Percentiles rank a stretch among this genome's conserved stretches.
These are phyloP conservation scores for Engystomops pustulosus DNA, from an alignment of 2,113 vertebrate species.

Conservation along the genomic window DNA sequence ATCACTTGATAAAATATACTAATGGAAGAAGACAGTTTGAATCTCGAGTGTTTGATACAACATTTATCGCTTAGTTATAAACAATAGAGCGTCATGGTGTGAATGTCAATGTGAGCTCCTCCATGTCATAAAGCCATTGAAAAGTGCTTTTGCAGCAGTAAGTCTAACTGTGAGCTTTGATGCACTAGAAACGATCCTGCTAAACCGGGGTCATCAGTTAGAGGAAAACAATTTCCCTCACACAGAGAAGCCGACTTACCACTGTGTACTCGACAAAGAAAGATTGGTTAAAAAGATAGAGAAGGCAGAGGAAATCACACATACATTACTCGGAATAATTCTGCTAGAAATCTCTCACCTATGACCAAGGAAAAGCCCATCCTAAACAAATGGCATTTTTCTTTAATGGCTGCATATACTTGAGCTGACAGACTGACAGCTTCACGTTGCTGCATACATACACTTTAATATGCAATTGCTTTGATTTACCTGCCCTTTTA, in stretches of 20 bases:
- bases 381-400: slow-evolving; percentile 63
- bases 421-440: slow-evolving; percentile 52
- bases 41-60: slow-evolving; percentile 73
- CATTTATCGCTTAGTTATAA: slow-evolving; percentile 78
- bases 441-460: slow-evolving; percentile 53
- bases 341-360: slow-evolving; percentile 63
- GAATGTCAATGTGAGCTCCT: slow-evolving; percentile 76
- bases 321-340: slow-evolving; percentile 67
- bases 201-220: slow-evolving; percentile 81
- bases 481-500: slow-evolving; percentile 63
- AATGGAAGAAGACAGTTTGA: slow-evolving; percentile 55
- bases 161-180: slow-evolving; percentile 79
- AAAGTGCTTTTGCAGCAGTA: slow-evolving; percentile 75
- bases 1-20: slow-evolving; percentile 9
- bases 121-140: slow-evolving; percentile 78
- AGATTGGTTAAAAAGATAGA: slow-evolving; percentile 68
- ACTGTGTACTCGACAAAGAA: slow-evolving; percentile 75
- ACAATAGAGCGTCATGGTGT: slow-evolving; percentile 74
- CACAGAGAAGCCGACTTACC: slow-evolving; percentile 74
- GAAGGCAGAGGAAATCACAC: not conserved
- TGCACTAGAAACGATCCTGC: slow-evolving; percentile 76
- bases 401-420: slow-evolving; percentile 61
- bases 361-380: slow-evolving; percentile 61
- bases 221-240: slow-evolving; percentile 82
- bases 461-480: slow-evolving; percentile 61